Conservation (phyloP, 1,140 invertebrate genomes). For the Samia ricini region DNA sequence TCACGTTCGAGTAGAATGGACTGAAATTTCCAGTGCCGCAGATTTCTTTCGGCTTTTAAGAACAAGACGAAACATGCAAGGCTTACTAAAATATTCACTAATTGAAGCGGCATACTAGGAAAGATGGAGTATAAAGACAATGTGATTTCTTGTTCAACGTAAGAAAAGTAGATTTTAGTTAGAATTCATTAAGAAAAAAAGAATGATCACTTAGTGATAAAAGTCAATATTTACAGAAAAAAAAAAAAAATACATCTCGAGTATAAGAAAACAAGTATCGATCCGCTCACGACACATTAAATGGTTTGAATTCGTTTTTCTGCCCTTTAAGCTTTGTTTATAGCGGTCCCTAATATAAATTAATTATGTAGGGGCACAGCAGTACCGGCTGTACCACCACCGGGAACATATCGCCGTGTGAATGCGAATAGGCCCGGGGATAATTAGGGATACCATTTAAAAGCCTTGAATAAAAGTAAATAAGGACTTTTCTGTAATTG, state of each 20-base stretch:
- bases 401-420: conserved; percentile 10
- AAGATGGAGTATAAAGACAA: too few relatives aligned
- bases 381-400: conserved; percentile 4
- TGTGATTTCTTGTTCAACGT: too few relatives aligned
- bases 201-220: too few relatives aligned
- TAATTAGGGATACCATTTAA: conserved; percentile 21
- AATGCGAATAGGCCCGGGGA: conserved; percentile 7
- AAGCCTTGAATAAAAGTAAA: conserved; percentile 18
- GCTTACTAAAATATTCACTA: too few relatives aligned
- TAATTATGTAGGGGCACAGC: conserved; percentile 16
- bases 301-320: background rate
- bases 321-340: conserved; percentile 5
- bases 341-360: conserved; percentile 20
- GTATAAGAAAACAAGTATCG: background rate
- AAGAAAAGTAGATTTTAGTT: too few relatives aligned
- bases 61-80: too few relatives aligned
- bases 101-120: too few relatives aligned
- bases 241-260: background rate
- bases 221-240: background rate
- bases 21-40: too few relatives aligned
- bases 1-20: too few relatives aligned
- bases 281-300: background rate
- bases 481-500: conserved; percentile 6
- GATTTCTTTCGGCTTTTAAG: too few relatives aligned
- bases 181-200: too few relatives aligned